Evolutionary conservation across 1,140 invertebrate species (phyloP), one percentile per base, ranked within the genome.

Genomic region (Listronotus oregonensis): DNA sequence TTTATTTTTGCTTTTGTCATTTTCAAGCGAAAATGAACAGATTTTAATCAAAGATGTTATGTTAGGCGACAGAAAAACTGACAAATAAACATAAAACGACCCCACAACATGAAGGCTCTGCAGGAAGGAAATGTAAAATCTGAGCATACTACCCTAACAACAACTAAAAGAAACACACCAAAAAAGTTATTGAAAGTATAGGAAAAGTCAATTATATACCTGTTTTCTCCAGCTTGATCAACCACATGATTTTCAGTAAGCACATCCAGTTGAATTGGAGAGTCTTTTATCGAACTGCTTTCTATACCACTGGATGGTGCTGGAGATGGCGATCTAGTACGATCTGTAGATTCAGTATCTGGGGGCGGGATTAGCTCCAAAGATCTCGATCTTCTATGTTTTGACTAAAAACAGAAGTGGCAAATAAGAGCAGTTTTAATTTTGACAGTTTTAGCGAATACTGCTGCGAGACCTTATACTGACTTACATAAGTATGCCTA

Each of bases 201-300:
- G 21, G 21, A 27, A 3, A 3, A 3, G 5, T 27, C 21, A 27
- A 27, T 27, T 3, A 27, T 85, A 81, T 60, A 67, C 39, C 47
- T 58, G 32, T 81, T 80, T 84, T 72, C 71, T 67, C 83, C 85
- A 71, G 80, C 79, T 67, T 77, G 69, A 67, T 75, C 77, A 58
- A 75, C 75, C 75, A 84, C 83, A 62, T 82, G 85, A 73, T 85
- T 85, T 76, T 91, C 89, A 72, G 83, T 87, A 17, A 89, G 82
- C 43, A 91, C 84, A 77, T 97, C 94, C 69, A 97, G 91, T 73
- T 96, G 94, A 77, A 95, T 86, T 0, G 92, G 92, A n/a, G 92
- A 93, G 80, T 96, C 93, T 79, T 95, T 95, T 44, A 92, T 90
- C 4, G 90, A 92, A 72, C 90, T 93, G 68, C 89, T 93, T 76